Conservation (phyloP, 2,888 invertebrate species). For the Trachelus tabidus region DNA sequence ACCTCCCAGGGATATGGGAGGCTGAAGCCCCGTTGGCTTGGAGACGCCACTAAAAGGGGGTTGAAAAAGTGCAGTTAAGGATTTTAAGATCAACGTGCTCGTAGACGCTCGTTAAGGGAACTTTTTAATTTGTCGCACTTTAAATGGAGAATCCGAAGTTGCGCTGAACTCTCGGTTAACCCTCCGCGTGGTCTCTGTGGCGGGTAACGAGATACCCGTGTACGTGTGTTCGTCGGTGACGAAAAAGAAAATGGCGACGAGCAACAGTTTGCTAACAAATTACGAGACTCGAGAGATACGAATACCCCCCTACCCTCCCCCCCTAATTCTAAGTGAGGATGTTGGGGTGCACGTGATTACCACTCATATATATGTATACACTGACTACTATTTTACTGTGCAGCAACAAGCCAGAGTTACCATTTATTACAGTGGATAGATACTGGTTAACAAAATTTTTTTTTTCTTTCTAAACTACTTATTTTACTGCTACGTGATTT, state of each 20-base stretch:
- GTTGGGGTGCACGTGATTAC: not conserved
- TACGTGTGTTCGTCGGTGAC: not conserved
- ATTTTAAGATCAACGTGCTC: not conserved
- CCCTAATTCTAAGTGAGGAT: not conserved
- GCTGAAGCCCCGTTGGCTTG: not conserved
- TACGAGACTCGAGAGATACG: not conserved
- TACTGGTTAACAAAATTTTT: not conserved
- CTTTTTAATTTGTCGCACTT: conserved; percentile 1
- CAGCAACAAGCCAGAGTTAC: not conserved
- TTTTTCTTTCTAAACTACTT: not conserved
- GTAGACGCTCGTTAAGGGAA: not conserved
- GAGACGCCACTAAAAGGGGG: not conserved
- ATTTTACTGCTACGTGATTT: not conserved
- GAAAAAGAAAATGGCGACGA: not conserved
- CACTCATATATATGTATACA: not conserved
- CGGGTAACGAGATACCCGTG: no score
- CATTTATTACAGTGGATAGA: not conserved
- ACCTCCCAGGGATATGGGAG: not conserved
- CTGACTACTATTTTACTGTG: not conserved
- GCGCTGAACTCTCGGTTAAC: not conserved
- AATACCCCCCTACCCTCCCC: not conserved
- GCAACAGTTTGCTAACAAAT: not conserved
- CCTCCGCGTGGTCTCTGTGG: no score
- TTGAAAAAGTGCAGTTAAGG: not conserved
- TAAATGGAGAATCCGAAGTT: not conserved